Percentiles rank a stretch among this genome's conserved stretches.
Conservation (phyloP, 2,113 vertebrate species). For the Chiloscyllium plagiosum region DNA sequence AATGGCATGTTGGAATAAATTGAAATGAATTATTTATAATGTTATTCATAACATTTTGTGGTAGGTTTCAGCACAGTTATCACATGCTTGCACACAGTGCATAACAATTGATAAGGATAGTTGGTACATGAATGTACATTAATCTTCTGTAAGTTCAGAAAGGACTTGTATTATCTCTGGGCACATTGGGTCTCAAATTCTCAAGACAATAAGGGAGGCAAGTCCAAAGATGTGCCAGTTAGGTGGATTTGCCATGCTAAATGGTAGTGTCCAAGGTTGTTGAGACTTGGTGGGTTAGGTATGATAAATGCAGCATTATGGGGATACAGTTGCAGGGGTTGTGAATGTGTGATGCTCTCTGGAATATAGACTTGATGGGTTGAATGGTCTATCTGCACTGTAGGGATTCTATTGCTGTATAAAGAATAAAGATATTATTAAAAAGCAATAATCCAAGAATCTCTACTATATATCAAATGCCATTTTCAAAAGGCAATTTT, state of each 20-base stretch:
- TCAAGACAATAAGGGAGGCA: too few relatives aligned
- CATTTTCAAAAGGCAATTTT: not conserved
- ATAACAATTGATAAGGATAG: not conserved
- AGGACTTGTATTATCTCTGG: not conserved
- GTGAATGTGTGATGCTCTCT: too few relatives aligned
- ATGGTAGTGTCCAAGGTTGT: too few relatives aligned
- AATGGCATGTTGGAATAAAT: not conserved
- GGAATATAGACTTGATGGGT: too few relatives aligned
- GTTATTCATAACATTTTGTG: not conserved
- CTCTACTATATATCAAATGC: not conserved
- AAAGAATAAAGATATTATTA: not conserved
- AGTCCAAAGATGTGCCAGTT: too few relatives aligned
- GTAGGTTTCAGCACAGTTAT: not conserved
- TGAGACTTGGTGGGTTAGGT: too few relatives aligned
- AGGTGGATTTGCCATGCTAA: too few relatives aligned
- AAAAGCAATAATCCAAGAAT: not conserved
- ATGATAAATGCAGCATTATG: too few relatives aligned
- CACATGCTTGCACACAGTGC: not conserved
- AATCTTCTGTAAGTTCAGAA: slow-evolving; percentile 13
- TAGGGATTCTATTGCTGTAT: too few relatives aligned
- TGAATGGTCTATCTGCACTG: too few relatives aligned
- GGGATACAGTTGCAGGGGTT: too few relatives aligned
- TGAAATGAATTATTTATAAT: not conserved
- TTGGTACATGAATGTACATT: not conserved
- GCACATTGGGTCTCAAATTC: too few relatives aligned